Conservation (phyloP, 2,888 invertebrate genomes). For the Autographa gamma region DNA sequence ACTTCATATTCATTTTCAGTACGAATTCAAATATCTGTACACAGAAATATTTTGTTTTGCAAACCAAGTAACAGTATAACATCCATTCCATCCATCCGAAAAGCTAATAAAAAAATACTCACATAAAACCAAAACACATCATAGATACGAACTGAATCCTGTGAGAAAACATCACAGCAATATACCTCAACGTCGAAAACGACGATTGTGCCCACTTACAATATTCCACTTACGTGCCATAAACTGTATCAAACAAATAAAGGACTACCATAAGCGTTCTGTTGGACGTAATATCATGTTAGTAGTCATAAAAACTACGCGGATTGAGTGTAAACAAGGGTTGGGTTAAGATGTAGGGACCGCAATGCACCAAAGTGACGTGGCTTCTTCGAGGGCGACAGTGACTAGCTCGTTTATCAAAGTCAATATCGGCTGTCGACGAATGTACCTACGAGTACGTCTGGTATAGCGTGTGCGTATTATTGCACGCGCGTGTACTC, state of each 20-base stretch:
- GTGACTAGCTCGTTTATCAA: constrained; percentile 86
- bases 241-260: constrained; percentile 82
- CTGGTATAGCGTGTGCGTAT: constrained; percentile 77
- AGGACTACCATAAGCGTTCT: constrained; percentile 77
- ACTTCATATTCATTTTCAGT: not conserved
- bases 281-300: constrained; percentile 79
- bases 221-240: constrained; percentile 76
- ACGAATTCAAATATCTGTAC: not conserved
- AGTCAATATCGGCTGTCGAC: constrained; percentile 87
- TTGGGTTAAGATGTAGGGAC: constrained; percentile 78
- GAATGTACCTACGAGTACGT: constrained; percentile 66
- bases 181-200: constrained; percentile 61
- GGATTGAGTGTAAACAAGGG: constrained; percentile 84
- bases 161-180: constrained; percentile 52
- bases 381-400: constrained; percentile 85
- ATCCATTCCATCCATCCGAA: not conserved
- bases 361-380: constrained; percentile 88
- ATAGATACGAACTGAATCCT: constrained; percentile 54
- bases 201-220: constrained; percentile 68
- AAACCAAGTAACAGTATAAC: constrained; percentile 3
- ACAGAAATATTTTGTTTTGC: constrained; percentile 5
- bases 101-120: constrained; percentile 1
- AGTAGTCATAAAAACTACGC: constrained; percentile 85
- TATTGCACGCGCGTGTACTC: constrained; percentile 59
- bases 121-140: constrained; percentile 32